phyloP scores from a whole-genome alignment of 2,797 vertebrate species.

The Manis javanica region DNA sequence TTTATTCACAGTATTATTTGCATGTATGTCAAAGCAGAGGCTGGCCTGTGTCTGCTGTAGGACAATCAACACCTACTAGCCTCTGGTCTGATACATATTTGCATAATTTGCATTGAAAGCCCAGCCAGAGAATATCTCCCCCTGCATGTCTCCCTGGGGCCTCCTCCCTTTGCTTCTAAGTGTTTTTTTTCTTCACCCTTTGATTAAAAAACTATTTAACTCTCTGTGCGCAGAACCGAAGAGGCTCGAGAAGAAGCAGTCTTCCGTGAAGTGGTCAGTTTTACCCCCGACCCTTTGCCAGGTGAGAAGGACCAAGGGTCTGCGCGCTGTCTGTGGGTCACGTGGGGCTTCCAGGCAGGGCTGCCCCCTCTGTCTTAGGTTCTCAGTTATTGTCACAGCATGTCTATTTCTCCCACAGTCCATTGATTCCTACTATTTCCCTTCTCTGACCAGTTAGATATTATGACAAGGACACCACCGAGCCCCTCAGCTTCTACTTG shows the following conservation, averaged over 20 bases:
- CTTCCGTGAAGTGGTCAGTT: slow-evolving; percentile 79
- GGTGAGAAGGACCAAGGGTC: slow-evolving; percentile 73
- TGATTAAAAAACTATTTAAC: neutral
- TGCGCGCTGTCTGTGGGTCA: fast-evolving
- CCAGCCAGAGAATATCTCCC: neutral
- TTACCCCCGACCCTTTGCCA: slow-evolving; percentile 81
- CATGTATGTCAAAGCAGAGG: neutral
- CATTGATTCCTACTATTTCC: neutral
- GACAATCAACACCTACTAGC: fast-evolving
- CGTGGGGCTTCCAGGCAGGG: neutral
- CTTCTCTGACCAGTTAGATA: slow-evolving; percentile 86
- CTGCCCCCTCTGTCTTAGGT: fast-evolving
- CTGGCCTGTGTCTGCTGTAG: fast-evolving
- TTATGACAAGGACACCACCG: slow-evolving; percentile 91
- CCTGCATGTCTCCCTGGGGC: fast-evolving
- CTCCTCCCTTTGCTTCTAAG: neutral
- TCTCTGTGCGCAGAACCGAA: slow-evolving; percentile 34
- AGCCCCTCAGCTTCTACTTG: slow-evolving; percentile 92
- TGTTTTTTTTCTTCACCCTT: neutral
- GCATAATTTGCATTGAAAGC: neutral
- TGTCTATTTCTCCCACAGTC: fast-evolving
- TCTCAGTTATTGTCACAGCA: neutral
- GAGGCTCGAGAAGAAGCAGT: slow-evolving; percentile 69
- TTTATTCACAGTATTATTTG: neutral
- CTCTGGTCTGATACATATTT: fast-evolving